Conservation (phyloP, 37 sponge, comb jelly and placozoan genomes). For the Halisarca cf. caerulea region DNA sequence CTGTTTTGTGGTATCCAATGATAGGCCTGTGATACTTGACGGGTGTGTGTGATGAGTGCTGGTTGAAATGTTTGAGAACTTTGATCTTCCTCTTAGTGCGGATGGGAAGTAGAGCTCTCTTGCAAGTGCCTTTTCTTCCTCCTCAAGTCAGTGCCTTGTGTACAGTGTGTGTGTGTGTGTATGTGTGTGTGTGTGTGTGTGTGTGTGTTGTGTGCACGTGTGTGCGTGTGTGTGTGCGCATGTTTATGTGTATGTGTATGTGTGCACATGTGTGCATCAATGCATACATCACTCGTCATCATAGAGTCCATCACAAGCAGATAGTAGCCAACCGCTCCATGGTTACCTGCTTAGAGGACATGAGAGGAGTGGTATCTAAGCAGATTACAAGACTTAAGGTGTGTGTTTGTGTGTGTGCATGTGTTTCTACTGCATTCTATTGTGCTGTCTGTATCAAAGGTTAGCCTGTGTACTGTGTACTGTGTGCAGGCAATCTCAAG, state of each 20-base stretch:
- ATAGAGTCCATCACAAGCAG: constrained; percentile 87
- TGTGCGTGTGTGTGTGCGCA: constrained; percentile 21
- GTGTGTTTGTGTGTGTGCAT: too few relatives aligned
- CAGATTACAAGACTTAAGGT: constrained; percentile 58
- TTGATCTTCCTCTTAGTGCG: too few relatives aligned
- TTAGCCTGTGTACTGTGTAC: too few relatives aligned
- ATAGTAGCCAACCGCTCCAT: constrained; percentile 64
- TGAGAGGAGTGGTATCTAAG: constrained; percentile 33
- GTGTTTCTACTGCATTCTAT: background rate
- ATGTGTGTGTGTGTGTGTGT: constrained; percentile 14
- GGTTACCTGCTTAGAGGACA: constrained; percentile 62
- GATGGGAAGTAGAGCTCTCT: constrained; percentile 78
- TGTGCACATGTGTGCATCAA: background rate
- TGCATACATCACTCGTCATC: background rate
- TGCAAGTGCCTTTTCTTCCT: constrained; percentile 82
- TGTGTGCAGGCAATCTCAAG: too few relatives aligned
- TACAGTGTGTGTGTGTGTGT: background rate
- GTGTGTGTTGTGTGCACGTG: constrained; percentile 25
- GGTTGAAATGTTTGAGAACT: too few relatives aligned
- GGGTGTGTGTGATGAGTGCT: too few relatives aligned
- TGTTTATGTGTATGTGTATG: constrained; percentile 16
- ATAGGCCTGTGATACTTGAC: too few relatives aligned
- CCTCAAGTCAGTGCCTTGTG: constrained; percentile 59
- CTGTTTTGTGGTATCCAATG: too few relatives aligned
- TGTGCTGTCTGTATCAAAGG: too few relatives aligned